These are phyloP conservation scores for Centropus bengalensis DNA, from an alignment of 2,113 vertebrate genomes.

Conservation along the genomic window DNA sequence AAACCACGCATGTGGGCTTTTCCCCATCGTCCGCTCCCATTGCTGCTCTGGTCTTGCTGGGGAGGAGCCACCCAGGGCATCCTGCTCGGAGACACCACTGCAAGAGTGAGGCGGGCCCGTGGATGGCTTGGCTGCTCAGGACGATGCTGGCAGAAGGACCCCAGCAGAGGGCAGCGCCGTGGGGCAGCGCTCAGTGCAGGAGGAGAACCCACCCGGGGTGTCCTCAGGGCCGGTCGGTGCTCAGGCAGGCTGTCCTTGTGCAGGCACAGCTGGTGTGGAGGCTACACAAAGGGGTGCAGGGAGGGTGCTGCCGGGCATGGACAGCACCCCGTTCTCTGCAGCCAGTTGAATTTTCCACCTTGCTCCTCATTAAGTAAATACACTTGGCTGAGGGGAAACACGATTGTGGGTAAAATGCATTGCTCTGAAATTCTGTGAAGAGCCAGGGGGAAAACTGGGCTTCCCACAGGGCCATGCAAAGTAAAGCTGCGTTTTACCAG, in stretches of 20 bases:
- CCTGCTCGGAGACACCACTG: accelerated
- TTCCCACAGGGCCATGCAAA: not conserved
- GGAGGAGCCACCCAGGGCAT: not conserved
- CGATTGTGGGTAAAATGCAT: not conserved
- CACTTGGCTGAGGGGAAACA: not conserved
- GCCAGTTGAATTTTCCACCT: not conserved
- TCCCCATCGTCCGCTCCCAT: accelerated
- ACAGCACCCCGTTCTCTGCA: not conserved
- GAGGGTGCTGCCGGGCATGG: not conserved
- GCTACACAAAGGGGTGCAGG: accelerated
- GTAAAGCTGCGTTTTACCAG: not conserved
- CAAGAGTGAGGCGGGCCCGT: accelerated
- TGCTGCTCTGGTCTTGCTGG: not conserved
- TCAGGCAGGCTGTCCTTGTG: not conserved
- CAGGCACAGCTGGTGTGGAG: not conserved
- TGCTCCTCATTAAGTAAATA: not conserved
- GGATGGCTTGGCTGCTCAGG: accelerated
- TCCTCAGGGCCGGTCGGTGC: accelerated
- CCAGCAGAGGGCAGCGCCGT: accelerated
- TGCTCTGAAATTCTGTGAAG: not conserved
- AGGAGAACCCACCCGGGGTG: not conserved
- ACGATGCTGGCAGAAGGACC: not conserved
- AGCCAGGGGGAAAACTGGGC: accelerated
- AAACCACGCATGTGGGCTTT: accelerated
- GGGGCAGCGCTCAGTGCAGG: not conserved